Evolutionary conservation across 2,888 invertebrate species (phyloP).

Genomic region (Orthonevra nobilis): DNA sequence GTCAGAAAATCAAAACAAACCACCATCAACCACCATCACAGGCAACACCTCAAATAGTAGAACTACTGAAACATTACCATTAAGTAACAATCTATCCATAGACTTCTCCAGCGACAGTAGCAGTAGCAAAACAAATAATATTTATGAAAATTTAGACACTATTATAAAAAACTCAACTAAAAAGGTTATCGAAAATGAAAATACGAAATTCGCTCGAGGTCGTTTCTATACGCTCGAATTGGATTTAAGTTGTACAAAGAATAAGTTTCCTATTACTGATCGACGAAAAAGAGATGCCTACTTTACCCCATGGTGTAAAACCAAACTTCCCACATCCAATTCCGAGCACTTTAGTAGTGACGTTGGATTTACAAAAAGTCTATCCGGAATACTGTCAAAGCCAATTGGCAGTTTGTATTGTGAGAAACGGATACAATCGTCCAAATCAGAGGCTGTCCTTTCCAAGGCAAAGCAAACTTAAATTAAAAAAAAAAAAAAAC

Average conservation of each 20-base stretch:
- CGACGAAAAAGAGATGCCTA: constrained; percentile 72
- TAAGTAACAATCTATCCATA: constrained; percentile 14
- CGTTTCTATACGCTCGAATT: constrained; percentile 80
- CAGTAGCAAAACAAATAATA: constrained; percentile 45
- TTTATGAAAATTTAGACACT: constrained; percentile 45
- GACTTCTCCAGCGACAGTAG: constrained; percentile 35
- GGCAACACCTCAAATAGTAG: constrained; percentile 25
- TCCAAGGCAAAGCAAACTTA: constrained; percentile 68
- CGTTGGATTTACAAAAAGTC: constrained; percentile 75
- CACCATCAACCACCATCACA: constrained; percentile 56
- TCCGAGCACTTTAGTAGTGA: constrained; percentile 11
- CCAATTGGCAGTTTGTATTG: constrained; percentile 79
- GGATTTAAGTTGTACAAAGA: constrained; percentile 82
- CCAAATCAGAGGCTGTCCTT: constrained; percentile 78
- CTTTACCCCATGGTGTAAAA: too few species aligned
- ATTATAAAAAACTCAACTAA: constrained; percentile 33
- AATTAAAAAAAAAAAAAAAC: too few species aligned
- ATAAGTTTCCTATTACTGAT: constrained; percentile 83
- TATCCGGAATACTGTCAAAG: constrained; percentile 77
- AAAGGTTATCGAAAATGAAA: constrained; percentile 75
- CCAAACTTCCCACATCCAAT: constrained; percentile 27
- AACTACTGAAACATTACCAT: constrained; percentile 30
- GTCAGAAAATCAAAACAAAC: constrained; percentile 42
- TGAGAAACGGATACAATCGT: constrained; percentile 79
- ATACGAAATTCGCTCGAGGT: constrained; percentile 76